These are phyloP conservation scores for Enteromius afrohamiltoni DNA, from an alignment of 2,797 vertebrate genomes.

Conservation along the genomic window DNA sequence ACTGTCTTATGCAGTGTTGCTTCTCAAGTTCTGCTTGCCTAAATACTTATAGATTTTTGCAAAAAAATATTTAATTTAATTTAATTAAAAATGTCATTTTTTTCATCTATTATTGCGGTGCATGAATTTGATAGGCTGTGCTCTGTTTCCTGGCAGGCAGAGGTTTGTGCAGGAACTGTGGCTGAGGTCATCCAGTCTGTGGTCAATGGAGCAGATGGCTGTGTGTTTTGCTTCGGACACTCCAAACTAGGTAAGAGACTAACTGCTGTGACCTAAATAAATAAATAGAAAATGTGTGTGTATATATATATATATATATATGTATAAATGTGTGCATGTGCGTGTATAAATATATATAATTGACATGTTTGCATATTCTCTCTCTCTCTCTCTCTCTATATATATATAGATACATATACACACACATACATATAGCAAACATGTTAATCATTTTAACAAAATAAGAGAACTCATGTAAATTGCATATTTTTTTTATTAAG, in stretches of 20 bases:
- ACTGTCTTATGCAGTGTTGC: neutral
- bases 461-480: too few species aligned
- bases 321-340: too few species aligned
- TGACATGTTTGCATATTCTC: too few species aligned
- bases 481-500: too few species aligned
- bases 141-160: slow-evolving; percentile 79
- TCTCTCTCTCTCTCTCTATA: too few species aligned
- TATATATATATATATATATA: too few species aligned
- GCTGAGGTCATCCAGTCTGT: slow-evolving; percentile 99
- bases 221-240: slow-evolving; percentile 98
- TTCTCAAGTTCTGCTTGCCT: neutral
- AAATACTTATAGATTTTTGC: neutral
- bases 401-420: too few species aligned
- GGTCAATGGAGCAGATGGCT: slow-evolving; percentile 97
- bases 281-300: too few species aligned
- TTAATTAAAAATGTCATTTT: neutral
- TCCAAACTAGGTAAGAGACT: slow-evolving; percentile 89
- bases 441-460: too few species aligned
- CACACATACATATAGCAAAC: too few species aligned
- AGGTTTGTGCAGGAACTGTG: slow-evolving; percentile 95
- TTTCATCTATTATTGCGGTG: neutral
- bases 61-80: neutral
- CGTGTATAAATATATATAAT: too few species aligned
- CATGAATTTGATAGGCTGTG: slow-evolving; percentile 17
- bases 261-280: neutral